Conservation (phyloP, 1,140 invertebrate genomes). For the Lutraria rhynchaena region DNA sequence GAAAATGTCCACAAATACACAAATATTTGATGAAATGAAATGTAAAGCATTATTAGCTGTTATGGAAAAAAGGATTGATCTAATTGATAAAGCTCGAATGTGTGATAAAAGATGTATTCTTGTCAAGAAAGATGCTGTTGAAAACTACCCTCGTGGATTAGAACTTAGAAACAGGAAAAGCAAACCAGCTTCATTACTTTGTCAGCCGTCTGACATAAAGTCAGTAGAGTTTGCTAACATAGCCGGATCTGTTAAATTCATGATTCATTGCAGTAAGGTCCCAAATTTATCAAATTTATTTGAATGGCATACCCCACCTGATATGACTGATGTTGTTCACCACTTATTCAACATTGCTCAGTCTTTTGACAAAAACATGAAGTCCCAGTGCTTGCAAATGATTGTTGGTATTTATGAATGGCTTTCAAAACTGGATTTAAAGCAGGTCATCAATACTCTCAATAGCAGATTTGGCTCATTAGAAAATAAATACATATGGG, state of each 20-base stretch:
- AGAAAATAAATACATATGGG: slow-evolving; percentile 14
- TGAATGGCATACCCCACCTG: neutral
- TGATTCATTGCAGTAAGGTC: slow-evolving; percentile 3
- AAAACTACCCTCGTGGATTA: neutral
- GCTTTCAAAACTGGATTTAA: neutral
- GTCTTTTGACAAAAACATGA: neutral
- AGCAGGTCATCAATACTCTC: neutral
- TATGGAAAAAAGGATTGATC: neutral
- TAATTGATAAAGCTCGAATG: neutral
- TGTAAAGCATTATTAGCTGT: neutral
- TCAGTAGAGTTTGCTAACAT: neutral
- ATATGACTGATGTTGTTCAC: neutral
- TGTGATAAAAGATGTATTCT: neutral
- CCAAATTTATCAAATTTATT: neutral
- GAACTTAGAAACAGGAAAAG: neutral
- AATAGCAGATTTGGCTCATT: neutral
- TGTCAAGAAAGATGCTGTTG: neutral
- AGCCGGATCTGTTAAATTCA: neutral
- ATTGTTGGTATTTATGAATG: slow-evolving; percentile 7
- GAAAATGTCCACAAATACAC: neutral
- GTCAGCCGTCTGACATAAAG: slow-evolving; percentile 5
- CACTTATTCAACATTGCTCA: slow-evolving; percentile 14
- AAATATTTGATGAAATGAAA: neutral
- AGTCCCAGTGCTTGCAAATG: neutral
- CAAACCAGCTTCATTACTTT: neutral